These are phyloP conservation scores for Diadegma fenestrale DNA, from an alignment of 2,888 invertebrate genomes.

Conservation along the genomic window DNA sequence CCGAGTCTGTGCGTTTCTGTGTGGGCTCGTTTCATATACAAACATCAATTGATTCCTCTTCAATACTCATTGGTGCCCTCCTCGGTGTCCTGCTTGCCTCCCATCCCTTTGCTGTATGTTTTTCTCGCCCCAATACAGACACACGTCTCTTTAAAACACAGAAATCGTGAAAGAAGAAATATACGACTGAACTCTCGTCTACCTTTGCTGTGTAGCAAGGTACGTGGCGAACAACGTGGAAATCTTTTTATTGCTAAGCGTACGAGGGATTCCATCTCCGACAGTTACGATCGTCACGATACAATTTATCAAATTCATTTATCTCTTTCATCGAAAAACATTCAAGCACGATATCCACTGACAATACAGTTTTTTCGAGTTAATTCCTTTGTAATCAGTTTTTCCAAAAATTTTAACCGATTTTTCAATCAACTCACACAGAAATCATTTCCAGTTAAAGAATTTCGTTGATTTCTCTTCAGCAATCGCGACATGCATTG, in stretches of 20 bases:
- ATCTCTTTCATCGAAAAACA: background rate
- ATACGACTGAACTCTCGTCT: constrained; percentile 40
- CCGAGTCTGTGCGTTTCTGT: constrained; percentile 19
- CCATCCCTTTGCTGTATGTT: constrained; percentile 11
- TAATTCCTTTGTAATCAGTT: background rate
- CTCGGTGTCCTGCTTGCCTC: background rate
- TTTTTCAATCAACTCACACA: background rate
- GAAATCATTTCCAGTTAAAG: background rate
- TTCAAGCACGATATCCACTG: background rate
- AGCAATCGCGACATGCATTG: background rate
- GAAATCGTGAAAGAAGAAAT: constrained; percentile 18
- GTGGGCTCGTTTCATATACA: constrained; percentile 58
- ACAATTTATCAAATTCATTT: background rate
- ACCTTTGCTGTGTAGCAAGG: constrained; percentile 56
- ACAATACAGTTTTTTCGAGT: background rate
- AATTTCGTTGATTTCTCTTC: background rate
- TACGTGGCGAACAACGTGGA: constrained; percentile 43
- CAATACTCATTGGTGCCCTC: constrained; percentile 34
- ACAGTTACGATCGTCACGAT: background rate
- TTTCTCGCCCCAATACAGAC: constrained; percentile 32
- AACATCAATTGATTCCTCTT: constrained; percentile 67
- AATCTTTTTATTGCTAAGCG: constrained; percentile 36
- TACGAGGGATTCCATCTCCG: constrained; percentile 19
- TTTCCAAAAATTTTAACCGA: background rate
- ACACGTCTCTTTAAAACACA: constrained; percentile 4